These are phyloP conservation scores for Penaeus chinensis DNA, from an alignment of 1,140 invertebrate genomes.

Conservation along the genomic window DNA sequence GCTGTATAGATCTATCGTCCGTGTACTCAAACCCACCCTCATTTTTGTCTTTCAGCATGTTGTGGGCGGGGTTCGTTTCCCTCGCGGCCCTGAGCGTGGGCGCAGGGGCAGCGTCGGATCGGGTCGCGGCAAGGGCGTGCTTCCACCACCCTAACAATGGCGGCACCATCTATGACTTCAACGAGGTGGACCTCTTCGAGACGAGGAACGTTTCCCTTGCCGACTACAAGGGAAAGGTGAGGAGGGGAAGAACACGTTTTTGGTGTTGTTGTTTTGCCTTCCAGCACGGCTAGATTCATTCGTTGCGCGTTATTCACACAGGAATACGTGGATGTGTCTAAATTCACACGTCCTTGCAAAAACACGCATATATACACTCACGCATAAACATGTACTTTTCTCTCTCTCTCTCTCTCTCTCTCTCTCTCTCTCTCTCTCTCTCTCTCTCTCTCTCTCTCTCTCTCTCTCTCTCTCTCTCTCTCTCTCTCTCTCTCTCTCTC, in stretches of 20 bases:
- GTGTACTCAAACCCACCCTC: neutral
- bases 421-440: too few species aligned
- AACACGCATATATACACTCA: neutral
- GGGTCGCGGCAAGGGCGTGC: conserved; percentile 49
- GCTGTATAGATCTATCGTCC: too few species aligned
- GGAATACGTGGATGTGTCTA: neutral
- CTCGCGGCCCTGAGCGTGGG: conserved; percentile 36
- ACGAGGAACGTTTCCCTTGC: conserved; percentile 62
- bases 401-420: too few species aligned
- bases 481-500: too few species aligned
- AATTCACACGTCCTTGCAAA: neutral
- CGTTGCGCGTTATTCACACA: neutral
- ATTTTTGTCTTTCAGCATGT: conserved; percentile 28
- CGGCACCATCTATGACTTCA: conserved; percentile 60
- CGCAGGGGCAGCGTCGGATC: conserved; percentile 7
- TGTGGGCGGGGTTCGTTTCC: conserved; percentile 48
- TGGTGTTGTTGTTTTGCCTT: too few species aligned
- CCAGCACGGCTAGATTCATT: neutral
- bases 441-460: too few species aligned
- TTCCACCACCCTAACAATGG: conserved; percentile 53
- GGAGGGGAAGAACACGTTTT: neutral
- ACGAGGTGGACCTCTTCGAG: conserved; percentile 53
- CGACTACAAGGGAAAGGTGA: conserved; percentile 67
- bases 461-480: too few species aligned
- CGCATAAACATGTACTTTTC: neutral